Evolutionary conservation across 1,140 invertebrate species (phyloP).

Genomic region (Helicoverpa zea): DNA sequence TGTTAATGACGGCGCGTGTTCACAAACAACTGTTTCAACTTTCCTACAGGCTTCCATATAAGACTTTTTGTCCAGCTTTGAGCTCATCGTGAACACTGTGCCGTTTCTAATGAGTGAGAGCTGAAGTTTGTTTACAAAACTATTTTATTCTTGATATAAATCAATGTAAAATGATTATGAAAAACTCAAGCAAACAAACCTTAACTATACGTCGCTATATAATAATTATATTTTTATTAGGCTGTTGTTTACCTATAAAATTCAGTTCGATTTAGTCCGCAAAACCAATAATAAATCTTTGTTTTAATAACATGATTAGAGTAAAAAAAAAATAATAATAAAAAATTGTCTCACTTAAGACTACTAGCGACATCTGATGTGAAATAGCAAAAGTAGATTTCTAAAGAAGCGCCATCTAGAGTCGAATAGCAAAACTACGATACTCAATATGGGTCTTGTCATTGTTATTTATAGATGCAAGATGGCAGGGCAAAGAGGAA

Average conservation of each 20-base stretch:
- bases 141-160: not conserved
- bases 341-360: not conserved
- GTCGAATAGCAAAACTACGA: slow-evolving; percentile 48
- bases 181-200: not conserved
- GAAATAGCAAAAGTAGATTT: slow-evolving; percentile 50
- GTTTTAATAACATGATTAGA: too few relatives aligned
- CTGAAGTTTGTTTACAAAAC: slow-evolving; percentile 25
- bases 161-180: not conserved
- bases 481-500: not conserved
- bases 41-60: slow-evolving; percentile 53
- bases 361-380: slow-evolving; percentile 57
- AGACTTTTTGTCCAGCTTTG: slow-evolving; percentile 17
- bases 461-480: not conserved
- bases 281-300: too few relatives aligned
- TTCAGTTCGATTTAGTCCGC: too few relatives aligned
- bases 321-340: not conserved
- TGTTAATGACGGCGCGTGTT: slow-evolving; percentile 51
- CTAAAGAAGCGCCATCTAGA: slow-evolving; percentile 54
- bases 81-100: slow-evolving; percentile 6
- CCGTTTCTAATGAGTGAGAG: slow-evolving; percentile 4
- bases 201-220: too few relatives aligned
- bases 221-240: too few relatives aligned
- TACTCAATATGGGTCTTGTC: not conserved
- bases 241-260: too few relatives aligned
- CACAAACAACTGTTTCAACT: slow-evolving; percentile 50